These are phyloP conservation scores for Eumeta japonica DNA, from an alignment of 1,140 invertebrate species.

Conservation along the genomic window DNA sequence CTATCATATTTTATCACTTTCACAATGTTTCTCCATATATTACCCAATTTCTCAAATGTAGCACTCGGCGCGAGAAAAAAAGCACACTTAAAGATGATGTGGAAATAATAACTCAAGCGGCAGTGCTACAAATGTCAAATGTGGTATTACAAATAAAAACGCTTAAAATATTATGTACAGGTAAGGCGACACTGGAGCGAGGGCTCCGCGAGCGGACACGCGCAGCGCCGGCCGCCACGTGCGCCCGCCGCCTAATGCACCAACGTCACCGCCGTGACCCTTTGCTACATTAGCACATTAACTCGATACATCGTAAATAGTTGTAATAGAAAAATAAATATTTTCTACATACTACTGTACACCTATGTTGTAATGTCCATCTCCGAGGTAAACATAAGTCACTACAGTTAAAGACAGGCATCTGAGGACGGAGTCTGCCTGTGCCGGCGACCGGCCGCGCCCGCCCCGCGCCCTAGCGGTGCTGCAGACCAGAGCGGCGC, in stretches of 20 bases:
- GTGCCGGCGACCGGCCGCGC: too few species aligned
- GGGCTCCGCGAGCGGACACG: too few species aligned
- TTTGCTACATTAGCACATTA: too few species aligned
- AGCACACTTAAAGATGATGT: conserved; percentile 48
- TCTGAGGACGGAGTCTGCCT: conserved; percentile 50
- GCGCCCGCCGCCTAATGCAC: too few species aligned
- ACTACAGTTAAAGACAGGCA: conserved; percentile 35
- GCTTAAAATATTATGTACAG: conserved; percentile 55
- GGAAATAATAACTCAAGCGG: conserved; percentile 45
- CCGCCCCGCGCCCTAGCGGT: conserved; percentile 24
- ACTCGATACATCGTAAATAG: conserved; percentile 52
- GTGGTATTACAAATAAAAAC: conserved; percentile 61
- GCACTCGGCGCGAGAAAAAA: conserved; percentile 53
- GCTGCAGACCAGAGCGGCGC: conserved; percentile 31
- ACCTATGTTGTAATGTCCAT: conserved; percentile 50
- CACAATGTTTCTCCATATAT: conserved; percentile 66
- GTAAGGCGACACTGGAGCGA: too few species aligned
- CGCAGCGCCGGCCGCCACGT: too few species aligned
- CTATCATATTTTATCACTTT: conserved; percentile 58
- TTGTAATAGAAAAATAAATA: conserved; percentile 54
- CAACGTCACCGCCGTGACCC: too few species aligned
- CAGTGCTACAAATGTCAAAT: conserved; percentile 60
- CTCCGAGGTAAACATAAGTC: conserved; percentile 29
- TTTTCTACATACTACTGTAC: conserved; percentile 54
- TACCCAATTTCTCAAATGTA: conserved; percentile 61